Conservation (phyloP, 2,888 invertebrate genomes). For the Hirtodrosophila duncani region DNA sequence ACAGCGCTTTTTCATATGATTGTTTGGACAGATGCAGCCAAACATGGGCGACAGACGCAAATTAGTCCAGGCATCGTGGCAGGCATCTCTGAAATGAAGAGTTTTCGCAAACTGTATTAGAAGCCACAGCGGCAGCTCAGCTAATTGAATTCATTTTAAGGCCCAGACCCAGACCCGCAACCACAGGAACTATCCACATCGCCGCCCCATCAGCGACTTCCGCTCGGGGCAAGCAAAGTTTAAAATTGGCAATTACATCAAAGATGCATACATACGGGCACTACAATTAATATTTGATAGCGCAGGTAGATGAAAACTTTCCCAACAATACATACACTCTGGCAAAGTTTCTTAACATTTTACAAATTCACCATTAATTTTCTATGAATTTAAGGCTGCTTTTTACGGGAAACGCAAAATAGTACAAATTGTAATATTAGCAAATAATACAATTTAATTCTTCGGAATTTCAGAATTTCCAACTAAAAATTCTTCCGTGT, state of each 20-base stretch:
- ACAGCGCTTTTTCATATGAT: slow-evolving; percentile 91
- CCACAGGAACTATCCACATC: slow-evolving; percentile 4
- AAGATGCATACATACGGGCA: slow-evolving; percentile 68
- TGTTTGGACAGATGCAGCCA: slow-evolving; percentile 95
- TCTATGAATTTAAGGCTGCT: no score
- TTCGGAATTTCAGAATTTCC: no score
- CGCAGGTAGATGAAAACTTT: slow-evolving; percentile 31
- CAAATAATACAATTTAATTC: no score
- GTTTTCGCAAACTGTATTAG: slow-evolving; percentile 4
- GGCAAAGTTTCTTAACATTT: no score
- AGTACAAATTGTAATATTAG: no score
- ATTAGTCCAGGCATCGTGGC: slow-evolving; percentile 92
- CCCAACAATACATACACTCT: no score
- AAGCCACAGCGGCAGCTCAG: slow-evolving; percentile 12
- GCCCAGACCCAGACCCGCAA: slow-evolving; percentile 5
- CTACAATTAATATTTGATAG: slow-evolving; percentile 71
- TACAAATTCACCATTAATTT: no score
- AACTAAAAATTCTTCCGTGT: no score
- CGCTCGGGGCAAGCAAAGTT: slow-evolving; percentile 54
- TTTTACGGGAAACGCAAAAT: no score
- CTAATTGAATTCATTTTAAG: slow-evolving; percentile 56
- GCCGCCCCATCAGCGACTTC: slow-evolving; percentile 43
- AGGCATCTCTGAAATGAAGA: slow-evolving; percentile 83
- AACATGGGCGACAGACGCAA: slow-evolving; percentile 92
- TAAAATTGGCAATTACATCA: slow-evolving; percentile 70